phyloP scores from a whole-genome alignment of 2,113 vertebrate species.

The Apus apus region DNA sequence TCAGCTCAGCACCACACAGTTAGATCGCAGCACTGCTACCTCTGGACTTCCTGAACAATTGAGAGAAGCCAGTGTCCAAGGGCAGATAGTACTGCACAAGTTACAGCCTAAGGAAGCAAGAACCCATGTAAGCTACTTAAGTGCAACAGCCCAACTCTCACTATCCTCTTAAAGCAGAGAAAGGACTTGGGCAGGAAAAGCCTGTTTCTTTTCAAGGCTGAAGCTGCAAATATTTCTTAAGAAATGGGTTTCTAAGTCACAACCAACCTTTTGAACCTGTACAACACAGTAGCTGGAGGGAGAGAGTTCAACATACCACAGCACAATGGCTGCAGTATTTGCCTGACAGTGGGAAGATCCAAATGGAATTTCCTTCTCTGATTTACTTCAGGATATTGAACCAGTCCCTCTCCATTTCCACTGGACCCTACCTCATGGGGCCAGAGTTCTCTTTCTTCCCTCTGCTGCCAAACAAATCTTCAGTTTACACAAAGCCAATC shows the following conservation, averaged over 20 bases:
- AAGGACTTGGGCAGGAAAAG: not conserved
- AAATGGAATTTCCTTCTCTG: not conserved
- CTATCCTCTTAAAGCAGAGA: not conserved
- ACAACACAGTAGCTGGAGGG: not conserved
- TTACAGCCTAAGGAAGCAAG: not conserved
- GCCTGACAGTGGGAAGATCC: not conserved
- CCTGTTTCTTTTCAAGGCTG: not conserved
- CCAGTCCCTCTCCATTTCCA: not conserved
- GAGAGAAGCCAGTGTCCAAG: not conserved
- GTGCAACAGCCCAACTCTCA: not conserved
- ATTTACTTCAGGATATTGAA: not conserved
- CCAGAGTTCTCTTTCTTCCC: not conserved
- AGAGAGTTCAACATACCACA: not conserved
- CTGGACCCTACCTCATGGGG: not conserved
- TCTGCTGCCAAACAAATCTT: not conserved
- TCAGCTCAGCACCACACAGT: not conserved
- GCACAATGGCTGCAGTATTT: not conserved
- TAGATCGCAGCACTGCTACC: not conserved
- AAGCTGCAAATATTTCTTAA: not conserved
- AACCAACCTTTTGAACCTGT: not conserved
- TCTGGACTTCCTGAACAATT: not conserved
- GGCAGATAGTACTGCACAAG: not conserved
- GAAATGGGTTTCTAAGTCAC: not conserved
- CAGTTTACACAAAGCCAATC: not conserved
- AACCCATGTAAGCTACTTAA: not conserved